phyloP scores from a whole-genome alignment of 2,113 vertebrate species.

The Xiphophorus hellerii region DNA sequence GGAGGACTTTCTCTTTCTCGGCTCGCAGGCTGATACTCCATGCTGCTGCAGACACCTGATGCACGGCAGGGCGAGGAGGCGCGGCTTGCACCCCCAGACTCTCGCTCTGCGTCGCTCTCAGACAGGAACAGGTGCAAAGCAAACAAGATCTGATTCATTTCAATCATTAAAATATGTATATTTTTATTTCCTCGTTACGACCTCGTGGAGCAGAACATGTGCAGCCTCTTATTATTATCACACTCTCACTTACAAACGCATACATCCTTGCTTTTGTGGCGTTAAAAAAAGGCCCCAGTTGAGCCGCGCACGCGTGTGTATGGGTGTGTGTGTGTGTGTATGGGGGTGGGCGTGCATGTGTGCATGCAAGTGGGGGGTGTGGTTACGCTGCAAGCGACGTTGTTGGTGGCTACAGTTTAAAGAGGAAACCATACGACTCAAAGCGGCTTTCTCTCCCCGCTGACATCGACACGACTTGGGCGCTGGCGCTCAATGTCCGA shows the following conservation, averaged over 20 bases:
- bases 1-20: constrained; percentile 78
- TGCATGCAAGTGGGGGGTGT: constrained; percentile 25
- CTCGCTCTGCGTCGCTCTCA: constrained; percentile 1
- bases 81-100: constrained; percentile 17
- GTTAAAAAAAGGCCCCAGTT: constrained; percentile 69
- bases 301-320: constrained; percentile 57
- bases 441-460: constrained; percentile 49
- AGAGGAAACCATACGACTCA: constrained; percentile 56
- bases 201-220: constrained; percentile 79
- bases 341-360: neutral
- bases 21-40: constrained; percentile 57
- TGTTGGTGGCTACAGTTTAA: constrained; percentile 43
- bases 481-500: constrained; percentile 17
- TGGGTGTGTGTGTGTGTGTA: constrained; percentile 40
- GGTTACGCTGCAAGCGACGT: constrained; percentile 44
- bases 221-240: constrained; percentile 67
- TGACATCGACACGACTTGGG: constrained; percentile 34
- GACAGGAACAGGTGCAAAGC: neutral
- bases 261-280: constrained; percentile 74
- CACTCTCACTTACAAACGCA: constrained; percentile 67
- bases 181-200: constrained; percentile 75
- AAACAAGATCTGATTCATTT: constrained; percentile 65
- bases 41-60: constrained; percentile 43
- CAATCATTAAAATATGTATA: constrained; percentile 33
- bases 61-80: constrained; percentile 21